phyloP scores from a whole-genome alignment of 2,797 vertebrate genomes.

The Pangasius larnaudii region DNA sequence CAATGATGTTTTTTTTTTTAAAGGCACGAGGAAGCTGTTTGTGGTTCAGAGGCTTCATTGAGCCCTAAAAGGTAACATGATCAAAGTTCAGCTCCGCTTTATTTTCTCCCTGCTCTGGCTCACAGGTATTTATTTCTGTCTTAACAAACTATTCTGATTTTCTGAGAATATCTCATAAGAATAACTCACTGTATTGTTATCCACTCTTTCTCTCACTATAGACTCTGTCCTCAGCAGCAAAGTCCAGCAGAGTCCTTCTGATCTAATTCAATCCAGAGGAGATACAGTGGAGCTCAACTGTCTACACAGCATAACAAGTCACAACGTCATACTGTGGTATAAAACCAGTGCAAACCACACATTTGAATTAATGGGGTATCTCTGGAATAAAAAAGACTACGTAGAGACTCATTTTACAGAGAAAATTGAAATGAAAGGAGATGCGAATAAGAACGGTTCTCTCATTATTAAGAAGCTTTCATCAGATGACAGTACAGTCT shows the following conservation, averaged over 20 bases:
- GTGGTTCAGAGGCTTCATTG: neutral
- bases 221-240: neutral
- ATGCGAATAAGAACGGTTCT: conserved; percentile 39
- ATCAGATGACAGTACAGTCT: conserved; percentile 58
- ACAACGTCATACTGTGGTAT: conserved; percentile 62
- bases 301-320: conserved; percentile 43
- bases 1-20: neutral
- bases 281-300: conserved; percentile 54
- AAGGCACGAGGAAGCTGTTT: neutral
- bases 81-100: neutral
- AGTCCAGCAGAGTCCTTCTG: conserved; percentile 39
- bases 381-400: neutral
- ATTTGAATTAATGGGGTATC: conserved; percentile 60
- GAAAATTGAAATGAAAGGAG: conserved; percentile 27
- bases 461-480: conserved; percentile 44
- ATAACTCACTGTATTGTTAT: no score
- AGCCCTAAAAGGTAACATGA: conserved; percentile 15
- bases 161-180: neutral
- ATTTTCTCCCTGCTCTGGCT: conserved; percentile 20
- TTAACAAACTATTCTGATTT: neutral
- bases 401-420: conserved; percentile 7
- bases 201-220: neutral
- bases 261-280: conserved; percentile 20
- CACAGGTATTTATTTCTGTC: conserved; percentile 30
- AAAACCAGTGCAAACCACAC: conserved; percentile 28